Conservation (phyloP, 2,113 vertebrate genomes). For the Megalops atlanticus region DNA sequence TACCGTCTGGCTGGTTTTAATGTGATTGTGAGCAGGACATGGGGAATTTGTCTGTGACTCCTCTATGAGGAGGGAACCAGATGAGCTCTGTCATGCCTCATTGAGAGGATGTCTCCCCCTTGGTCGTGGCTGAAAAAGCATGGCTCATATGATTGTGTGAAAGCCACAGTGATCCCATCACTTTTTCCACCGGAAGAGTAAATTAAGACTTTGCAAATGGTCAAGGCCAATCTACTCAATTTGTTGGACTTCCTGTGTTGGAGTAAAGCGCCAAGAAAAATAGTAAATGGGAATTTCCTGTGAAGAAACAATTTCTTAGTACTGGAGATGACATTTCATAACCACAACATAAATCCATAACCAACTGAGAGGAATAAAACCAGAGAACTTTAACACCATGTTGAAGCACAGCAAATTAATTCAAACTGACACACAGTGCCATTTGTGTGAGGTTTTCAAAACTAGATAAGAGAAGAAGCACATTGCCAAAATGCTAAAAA, state of each 20-base stretch:
- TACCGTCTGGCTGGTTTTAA: not conserved
- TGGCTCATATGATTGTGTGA: too few relatives aligned
- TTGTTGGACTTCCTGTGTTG: not conserved
- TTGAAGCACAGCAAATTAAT: not conserved
- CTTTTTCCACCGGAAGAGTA: not conserved
- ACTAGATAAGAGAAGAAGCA: not conserved
- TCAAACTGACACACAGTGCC: not conserved
- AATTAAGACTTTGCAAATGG: not conserved
- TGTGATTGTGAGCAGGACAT: not conserved
- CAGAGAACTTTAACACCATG: not conserved
- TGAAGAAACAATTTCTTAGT: constrained; percentile 2
- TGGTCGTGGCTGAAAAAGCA: too few relatives aligned
- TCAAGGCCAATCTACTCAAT: not conserved
- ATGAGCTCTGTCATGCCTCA: not conserved
- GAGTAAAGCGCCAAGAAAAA: not conserved
- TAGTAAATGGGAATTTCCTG: constrained; percentile 3
- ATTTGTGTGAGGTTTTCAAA: not conserved
- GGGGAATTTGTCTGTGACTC: not conserved
- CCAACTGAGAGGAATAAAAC: not conserved
- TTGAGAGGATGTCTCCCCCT: too few relatives aligned
- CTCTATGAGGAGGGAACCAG: not conserved
- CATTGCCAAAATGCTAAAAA: not conserved
- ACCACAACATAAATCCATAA: not conserved
- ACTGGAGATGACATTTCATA: not conserved
- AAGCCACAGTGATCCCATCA: not conserved